A percentile compares a stretch with the other conserved stretches of the same genome.
phyloP scores from a whole-genome alignment of 92 coral and sea anemone species.

The Actinostola sp. region DNA sequence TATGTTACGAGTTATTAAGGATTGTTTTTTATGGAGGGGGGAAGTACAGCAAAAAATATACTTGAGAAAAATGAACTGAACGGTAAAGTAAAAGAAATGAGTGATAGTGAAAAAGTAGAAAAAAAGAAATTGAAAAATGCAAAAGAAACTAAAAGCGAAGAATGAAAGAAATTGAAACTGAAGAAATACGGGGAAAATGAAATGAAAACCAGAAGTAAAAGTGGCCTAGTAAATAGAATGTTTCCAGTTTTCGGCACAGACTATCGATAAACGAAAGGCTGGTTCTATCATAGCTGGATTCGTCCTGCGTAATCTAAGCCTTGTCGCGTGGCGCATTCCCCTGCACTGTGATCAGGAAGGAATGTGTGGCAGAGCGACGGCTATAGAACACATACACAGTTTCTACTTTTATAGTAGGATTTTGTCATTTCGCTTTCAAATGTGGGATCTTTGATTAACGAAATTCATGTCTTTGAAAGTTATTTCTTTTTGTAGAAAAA shows the following conservation, averaged over 20 bases:
- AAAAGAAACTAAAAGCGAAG: too few relatives aligned
- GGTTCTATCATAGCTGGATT: slow-evolving; percentile 91
- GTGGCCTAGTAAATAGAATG: slow-evolving; percentile 30
- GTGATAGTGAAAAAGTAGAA: too few relatives aligned
- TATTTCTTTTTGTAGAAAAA: too few relatives aligned
- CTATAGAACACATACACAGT: not conserved
- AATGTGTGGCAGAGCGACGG: slow-evolving; percentile 82
- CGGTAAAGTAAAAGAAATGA: too few relatives aligned
- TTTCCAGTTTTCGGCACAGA: slow-evolving; percentile 99
- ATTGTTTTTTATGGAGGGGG: too few relatives aligned
- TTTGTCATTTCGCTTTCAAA: too few relatives aligned
- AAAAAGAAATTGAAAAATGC: too few relatives aligned
- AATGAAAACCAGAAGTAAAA: too few relatives aligned
- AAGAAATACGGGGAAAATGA: too few relatives aligned
- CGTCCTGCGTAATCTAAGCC: slow-evolving; percentile 65
- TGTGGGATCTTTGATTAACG: slow-evolving; percentile 5
- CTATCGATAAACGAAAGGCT: slow-evolving; percentile 43
- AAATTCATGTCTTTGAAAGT: not conserved
- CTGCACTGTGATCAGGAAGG: slow-evolving; percentile 27
- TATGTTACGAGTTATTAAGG: too few relatives aligned
- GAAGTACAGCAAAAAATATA: too few relatives aligned
- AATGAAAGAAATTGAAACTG: not conserved
- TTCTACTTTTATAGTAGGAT: not conserved
- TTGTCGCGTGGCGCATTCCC: slow-evolving; percentile 73
- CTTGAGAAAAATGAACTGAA: too few relatives aligned